Conservation (phyloP, 2,797 vertebrate species). For the Percopsis omiscomaycus region DNA sequence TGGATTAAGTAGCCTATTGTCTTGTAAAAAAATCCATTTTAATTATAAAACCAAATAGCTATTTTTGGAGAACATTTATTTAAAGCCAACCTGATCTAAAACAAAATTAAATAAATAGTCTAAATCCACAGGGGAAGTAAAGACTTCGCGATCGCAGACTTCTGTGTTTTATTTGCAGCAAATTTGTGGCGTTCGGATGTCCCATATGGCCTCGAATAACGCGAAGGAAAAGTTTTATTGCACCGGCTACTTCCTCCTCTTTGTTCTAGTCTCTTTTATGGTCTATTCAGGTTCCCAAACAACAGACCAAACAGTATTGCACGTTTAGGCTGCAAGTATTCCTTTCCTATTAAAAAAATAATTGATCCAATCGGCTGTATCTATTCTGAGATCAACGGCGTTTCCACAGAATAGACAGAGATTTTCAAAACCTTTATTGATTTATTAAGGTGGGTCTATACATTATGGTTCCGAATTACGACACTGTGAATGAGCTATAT, state of each 20-base stretch:
- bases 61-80: too few relatives aligned
- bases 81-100: too few relatives aligned
- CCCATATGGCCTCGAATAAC: constrained; percentile 72
- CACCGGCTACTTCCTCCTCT: constrained; percentile 74
- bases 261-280: constrained; percentile 78
- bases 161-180: constrained; percentile 48
- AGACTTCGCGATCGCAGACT: constrained; percentile 21
- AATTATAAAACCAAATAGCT: too few relatives aligned
- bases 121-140: too few relatives aligned
- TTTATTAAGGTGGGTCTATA: constrained; percentile 43
- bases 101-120: too few relatives aligned
- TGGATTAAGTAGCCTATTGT: too few relatives aligned
- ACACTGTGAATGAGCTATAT: background rate
- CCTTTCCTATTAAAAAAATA: constrained; percentile 58
- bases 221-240: constrained; percentile 73
- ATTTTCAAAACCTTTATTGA: constrained; percentile 55
- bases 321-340: constrained; percentile 59
- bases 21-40: too few relatives aligned
- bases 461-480: constrained; percentile 31
- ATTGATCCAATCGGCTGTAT: constrained; percentile 45
- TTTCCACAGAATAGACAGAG: constrained; percentile 30
- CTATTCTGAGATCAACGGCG: constrained; percentile 22
- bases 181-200: constrained; percentile 60
- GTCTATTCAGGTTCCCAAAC: constrained; percentile 65
- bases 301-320: constrained; percentile 66